Evolutionary conservation across 1,140 invertebrate species (phyloP), one percentile per base, ranked within the genome.

Genomic region (Lasaia peninsularis): DNA sequence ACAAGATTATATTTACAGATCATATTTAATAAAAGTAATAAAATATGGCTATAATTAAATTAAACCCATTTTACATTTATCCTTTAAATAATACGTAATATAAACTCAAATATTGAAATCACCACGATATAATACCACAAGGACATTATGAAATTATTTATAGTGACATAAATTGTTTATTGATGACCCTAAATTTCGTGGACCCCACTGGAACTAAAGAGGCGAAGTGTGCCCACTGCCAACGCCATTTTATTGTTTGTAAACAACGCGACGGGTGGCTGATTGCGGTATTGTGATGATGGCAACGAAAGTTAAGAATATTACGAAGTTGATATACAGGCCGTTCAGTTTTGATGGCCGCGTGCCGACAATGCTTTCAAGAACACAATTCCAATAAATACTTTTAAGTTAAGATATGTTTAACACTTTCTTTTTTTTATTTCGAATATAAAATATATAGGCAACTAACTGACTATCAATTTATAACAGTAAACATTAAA

Each of bases 211-310:
- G 16, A 56, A 44, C 40, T 44, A 44, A 31, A 44, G 35, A 28
- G 11, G 33, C 34, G 35, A 21, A 24, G 35, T 16, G 28, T 60
- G 68, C 54, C 52, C 62, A 81, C 74, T 79, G 62, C 61, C 24
- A 53, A 59, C 59, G 66, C 63, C 62, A 70, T 62, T 73, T 69
- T 69, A 75, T 60, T 75, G 69, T 84, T 82, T 80, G 75, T 67
- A 77, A 78, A 79, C 71, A 77, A 53, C 55, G 35, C 78, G 21
- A 62, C 78, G 77, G 83, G 85, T 73, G 76, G 80, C 62, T 82
- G 85, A 86, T 88, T 86, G 66, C 44, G 37, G 71, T 62, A 79
- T 88, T 88, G 82, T 88, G 57, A 57, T 52, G 40, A 7, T 44
- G 12, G 12, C 14, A 16, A 21, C 18, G 44, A 48, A 48, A 48